These are phyloP conservation scores for Prorops nasuta DNA, from an alignment of 1,140 invertebrate genomes.

Conservation along the genomic window DNA sequence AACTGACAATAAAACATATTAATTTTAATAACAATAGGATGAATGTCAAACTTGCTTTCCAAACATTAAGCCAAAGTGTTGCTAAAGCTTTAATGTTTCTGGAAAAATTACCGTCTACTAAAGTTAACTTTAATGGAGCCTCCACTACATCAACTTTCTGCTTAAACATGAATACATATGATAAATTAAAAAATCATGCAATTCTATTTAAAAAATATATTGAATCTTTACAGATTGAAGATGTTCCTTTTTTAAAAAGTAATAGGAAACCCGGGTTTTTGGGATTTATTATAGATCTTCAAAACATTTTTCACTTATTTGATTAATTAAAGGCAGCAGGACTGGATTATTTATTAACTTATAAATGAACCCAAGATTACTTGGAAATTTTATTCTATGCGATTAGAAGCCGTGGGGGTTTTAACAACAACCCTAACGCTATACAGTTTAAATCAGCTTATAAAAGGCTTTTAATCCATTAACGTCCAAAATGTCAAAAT, in stretches of 20 bases:
- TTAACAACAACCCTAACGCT: slow-evolving; percentile 45
- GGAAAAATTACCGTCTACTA: neutral
- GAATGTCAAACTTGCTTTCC: neutral
- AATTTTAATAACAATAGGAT: neutral
- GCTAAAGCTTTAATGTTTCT: neutral
- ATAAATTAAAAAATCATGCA: neutral
- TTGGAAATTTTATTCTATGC: slow-evolving; percentile 44
- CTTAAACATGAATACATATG: neutral
- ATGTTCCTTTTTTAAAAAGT: neutral
- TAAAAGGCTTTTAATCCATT: slow-evolving; percentile 1
- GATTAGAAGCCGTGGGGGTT: slow-evolving; percentile 36
- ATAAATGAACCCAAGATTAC: slow-evolving; percentile 45
- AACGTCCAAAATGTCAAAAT: too few species aligned
- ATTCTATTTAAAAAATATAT: neutral
- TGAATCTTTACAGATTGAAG: neutral
- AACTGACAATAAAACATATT: neutral
- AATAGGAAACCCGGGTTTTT: neutral
- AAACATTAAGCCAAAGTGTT: slow-evolving; percentile 1
- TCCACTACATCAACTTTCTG: neutral
- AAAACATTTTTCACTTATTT: neutral
- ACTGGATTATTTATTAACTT: slow-evolving; percentile 20
- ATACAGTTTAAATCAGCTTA: slow-evolving; percentile 20
- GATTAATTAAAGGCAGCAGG: neutral
- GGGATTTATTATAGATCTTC: slow-evolving; percentile 2
- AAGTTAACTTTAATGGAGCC: neutral